A percentile compares a stretch with the other conserved stretches of the same genome.
phyloP scores from a whole-genome alignment of 35 echinoderm and acorn worm genomes.

The Patiria miniata region DNA sequence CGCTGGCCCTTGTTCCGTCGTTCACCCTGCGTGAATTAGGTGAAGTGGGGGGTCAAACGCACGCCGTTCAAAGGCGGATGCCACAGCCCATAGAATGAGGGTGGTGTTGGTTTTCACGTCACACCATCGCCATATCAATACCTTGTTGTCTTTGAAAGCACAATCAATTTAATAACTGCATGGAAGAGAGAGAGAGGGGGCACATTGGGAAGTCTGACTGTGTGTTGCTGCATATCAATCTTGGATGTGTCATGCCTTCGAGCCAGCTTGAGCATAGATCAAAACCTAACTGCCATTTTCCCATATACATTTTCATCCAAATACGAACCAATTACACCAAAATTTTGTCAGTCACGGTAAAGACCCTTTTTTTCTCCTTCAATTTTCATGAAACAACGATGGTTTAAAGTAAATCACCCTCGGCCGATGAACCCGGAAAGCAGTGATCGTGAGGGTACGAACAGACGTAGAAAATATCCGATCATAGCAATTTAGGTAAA shows the following conservation, averaged over 20 bases:
- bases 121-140: conserved; percentile 29
- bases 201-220: not conserved
- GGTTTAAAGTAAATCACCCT: not conserved
- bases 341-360: no score
- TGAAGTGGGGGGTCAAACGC: conserved; percentile 27
- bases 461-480: no score
- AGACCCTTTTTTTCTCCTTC: no score
- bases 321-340: no score
- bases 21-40: conserved; percentile 4
- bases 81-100: not conserved
- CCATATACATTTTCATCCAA: not conserved
- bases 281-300: not conserved
- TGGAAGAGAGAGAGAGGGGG: not conserved
- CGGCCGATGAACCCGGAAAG: not conserved
- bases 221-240: not conserved
- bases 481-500: no score
- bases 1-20: conserved; percentile 24
- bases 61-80: conserved; percentile 13
- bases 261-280: not conserved
- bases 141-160: conserved; percentile 27
- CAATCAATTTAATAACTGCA: conserved; percentile 34
- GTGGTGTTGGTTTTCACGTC: conserved; percentile 25
- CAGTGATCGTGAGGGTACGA: not conserved
- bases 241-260: not conserved
- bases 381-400: no score